Percentiles rank a stretch among this genome's conserved stretches.
phyloP scores from a whole-genome alignment of 2,888 invertebrate species.

The Amphipyra tragopoginis region DNA sequence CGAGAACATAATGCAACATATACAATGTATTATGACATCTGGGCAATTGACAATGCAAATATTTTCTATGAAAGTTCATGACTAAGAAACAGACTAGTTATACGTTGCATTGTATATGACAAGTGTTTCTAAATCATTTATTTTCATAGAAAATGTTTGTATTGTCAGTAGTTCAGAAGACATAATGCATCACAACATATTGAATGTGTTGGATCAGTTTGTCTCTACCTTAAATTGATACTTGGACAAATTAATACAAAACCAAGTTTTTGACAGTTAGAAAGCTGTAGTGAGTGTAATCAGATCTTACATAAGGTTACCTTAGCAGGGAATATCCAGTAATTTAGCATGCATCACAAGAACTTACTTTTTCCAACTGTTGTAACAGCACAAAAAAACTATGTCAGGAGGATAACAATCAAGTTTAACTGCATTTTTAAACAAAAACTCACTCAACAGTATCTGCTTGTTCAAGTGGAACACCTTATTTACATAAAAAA shows the following conservation, averaged over 20 bases:
- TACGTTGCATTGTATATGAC: no score
- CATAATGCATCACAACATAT: no score
- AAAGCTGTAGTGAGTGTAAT: conserved; percentile 24
- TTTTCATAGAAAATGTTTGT: no score
- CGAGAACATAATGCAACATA: no score
- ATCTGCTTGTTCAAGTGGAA: conserved; percentile 71
- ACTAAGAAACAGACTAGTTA: no score
- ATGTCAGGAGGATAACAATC: conserved; percentile 64
- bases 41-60: no score
- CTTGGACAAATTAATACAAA: not conserved
- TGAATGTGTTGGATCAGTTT: no score
- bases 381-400: conserved; percentile 45
- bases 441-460: conserved; percentile 67
- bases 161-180: no score
- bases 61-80: no score
- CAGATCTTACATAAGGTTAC: conserved; percentile 29
- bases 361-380: conserved; percentile 24
- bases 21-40: no score
- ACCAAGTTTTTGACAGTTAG: conserved; percentile 13
- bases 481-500: conserved; percentile 73
- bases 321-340: conserved; percentile 12
- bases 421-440: conserved; percentile 69
- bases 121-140: no score
- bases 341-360: conserved; percentile 21
- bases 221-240: no score